Percentiles rank a stretch among this genome's conserved stretches.
Conservation (phyloP, 1,140 invertebrate genomes). For the Brachionus plicatilis region DNA sequence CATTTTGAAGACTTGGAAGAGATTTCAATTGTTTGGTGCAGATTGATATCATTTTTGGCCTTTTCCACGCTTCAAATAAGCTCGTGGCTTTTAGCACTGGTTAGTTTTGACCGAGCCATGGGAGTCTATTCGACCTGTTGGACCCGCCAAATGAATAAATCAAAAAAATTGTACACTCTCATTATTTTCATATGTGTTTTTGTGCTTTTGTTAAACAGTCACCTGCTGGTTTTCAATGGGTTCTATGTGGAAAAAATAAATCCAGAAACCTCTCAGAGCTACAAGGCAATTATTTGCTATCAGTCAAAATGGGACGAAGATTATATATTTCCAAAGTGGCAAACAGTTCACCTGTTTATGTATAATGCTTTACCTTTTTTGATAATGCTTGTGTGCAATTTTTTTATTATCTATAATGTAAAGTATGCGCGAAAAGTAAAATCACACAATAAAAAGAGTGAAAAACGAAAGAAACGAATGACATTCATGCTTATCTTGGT, state of each 20-base stretch:
- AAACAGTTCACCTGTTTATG: slow-evolving; percentile 34
- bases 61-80: slow-evolving; percentile 18
- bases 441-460: neutral
- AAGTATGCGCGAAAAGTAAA: neutral
- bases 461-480: neutral
- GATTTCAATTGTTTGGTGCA: slow-evolving; percentile 13
- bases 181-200: neutral
- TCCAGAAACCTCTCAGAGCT: neutral
- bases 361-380: slow-evolving; percentile 32
- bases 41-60: slow-evolving; percentile 24
- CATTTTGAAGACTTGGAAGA: slow-evolving; percentile 28
- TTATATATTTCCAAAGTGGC: slow-evolving; percentile 39
- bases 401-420: slow-evolving; percentile 32
- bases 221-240: slow-evolving; percentile 25
- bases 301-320: neutral
- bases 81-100: neutral
- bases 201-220: neutral
- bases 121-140: neutral
- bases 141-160: neutral
- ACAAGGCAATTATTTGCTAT: slow-evolving; percentile 6
- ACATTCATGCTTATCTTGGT: slow-evolving; percentile 35
- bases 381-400: slow-evolving; percentile 36
- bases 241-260: neutral
- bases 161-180: neutral
- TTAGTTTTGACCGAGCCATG: slow-evolving; percentile 30